Percentiles rank a stretch among this genome's conserved stretches.
Conservation (phyloP, 2,888 invertebrate genomes). For the Amphipoea lucens region DNA sequence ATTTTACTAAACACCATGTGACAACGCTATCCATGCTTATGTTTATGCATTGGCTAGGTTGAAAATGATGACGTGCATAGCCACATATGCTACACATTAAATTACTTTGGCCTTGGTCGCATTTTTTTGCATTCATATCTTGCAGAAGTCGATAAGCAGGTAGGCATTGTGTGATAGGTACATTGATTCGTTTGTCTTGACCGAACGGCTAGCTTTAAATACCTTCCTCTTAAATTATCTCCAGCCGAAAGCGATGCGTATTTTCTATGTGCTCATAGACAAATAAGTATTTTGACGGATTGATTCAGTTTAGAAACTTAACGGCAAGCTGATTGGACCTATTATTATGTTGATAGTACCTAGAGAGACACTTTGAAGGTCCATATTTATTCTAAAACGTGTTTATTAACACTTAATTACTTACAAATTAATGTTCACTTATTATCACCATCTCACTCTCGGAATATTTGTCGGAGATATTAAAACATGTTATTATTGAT, state of each 20-base stretch:
- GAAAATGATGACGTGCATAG: constrained; percentile 23
- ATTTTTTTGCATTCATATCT: constrained; percentile 26
- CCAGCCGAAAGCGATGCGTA: not conserved
- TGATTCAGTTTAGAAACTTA: not conserved
- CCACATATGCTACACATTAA: constrained; percentile 25
- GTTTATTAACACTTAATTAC: not conserved
- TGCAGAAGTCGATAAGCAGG: not conserved
- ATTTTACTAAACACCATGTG: not conserved
- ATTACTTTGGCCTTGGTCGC: constrained; percentile 36
- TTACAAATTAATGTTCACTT: not conserved
- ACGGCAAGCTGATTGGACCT: not conserved
- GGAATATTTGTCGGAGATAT: not conserved
- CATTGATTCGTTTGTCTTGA: constrained; percentile 14
- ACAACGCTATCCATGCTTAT: constrained; percentile 7
- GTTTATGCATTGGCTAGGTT: constrained; percentile 20
- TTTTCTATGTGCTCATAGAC: not conserved
- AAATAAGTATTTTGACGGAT: not conserved
- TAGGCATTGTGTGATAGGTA: constrained; percentile 9
- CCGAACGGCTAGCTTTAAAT: not conserved
- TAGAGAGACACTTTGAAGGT: not conserved
- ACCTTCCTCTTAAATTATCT: not conserved
- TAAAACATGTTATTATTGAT: constrained; percentile 5
- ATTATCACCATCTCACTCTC: not conserved
- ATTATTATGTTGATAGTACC: not conserved
- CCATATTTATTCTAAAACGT: not conserved